A percentile compares a stretch with the other conserved stretches of the same genome.
Conservation (phyloP, 2,113 vertebrate genomes). For the Mola mola region DNA sequence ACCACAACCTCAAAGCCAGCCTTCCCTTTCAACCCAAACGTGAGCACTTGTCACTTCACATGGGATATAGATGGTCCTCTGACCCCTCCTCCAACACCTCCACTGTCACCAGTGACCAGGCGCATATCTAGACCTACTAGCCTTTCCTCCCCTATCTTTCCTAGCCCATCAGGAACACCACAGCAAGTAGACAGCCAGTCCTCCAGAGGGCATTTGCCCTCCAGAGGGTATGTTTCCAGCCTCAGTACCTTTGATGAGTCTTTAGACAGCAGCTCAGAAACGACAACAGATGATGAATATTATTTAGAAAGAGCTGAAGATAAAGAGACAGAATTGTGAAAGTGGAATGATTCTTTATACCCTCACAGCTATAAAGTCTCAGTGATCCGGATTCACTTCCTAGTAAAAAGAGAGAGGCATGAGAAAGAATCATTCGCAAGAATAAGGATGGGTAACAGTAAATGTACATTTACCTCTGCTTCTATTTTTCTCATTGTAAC, state of each 20-base stretch:
- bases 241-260: constrained; percentile 83
- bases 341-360: neutral
- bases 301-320: constrained; percentile 83
- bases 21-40: constrained; percentile 35
- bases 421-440: neutral
- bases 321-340: constrained; percentile 81
- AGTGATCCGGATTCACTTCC: neutral
- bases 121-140: constrained; percentile 72
- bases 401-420: neutral
- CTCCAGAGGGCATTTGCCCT: constrained; percentile 68
- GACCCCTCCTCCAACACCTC: constrained; percentile 78
- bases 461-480: neutral
- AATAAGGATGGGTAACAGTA: constrained; percentile 4
- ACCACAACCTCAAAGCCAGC: constrained; percentile 22
- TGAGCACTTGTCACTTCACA: constrained; percentile 41
- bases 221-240: constrained; percentile 67
- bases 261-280: constrained; percentile 83
- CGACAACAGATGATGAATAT: constrained; percentile 95
- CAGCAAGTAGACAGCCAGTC: constrained; percentile 65
- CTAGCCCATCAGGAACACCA: constrained; percentile 67
- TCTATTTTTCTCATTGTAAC: constrained; percentile 4
- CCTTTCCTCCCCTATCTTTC: constrained; percentile 57
- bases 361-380: neutral
- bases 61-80: constrained; percentile 70
- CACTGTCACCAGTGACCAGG: constrained; percentile 64